phyloP scores from a whole-genome alignment of 2,888 invertebrate genomes.

The Calliphora vomitoria region DNA sequence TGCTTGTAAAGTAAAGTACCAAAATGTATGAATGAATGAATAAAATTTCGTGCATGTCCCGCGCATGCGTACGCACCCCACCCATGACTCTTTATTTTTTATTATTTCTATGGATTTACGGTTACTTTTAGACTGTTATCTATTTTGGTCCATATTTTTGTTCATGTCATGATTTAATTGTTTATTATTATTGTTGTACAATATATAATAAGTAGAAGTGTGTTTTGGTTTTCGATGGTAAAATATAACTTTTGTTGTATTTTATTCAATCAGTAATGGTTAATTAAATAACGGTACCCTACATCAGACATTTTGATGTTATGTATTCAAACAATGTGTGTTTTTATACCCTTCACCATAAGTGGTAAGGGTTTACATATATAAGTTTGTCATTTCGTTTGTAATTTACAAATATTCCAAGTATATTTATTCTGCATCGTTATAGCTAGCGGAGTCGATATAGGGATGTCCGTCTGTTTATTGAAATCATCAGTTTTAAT shows the following conservation, averaged over 20 bases:
- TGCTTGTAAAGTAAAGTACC: not conserved
- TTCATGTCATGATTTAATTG: conserved; percentile 47
- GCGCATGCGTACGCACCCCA: conserved; percentile 34
- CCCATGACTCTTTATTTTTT: conserved; percentile 35
- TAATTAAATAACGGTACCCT: conserved; percentile 26
- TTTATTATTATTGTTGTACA: conserved; percentile 46
- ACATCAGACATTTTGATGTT: not conserved
- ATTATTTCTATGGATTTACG: not conserved
- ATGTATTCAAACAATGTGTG: not conserved
- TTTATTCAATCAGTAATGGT: conserved; percentile 19
- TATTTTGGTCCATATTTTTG: conserved; percentile 41
- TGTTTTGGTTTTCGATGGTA: conserved; percentile 2
- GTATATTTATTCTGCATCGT: no score
- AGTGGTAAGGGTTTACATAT: no score
- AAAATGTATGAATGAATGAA: conserved; percentile 17
- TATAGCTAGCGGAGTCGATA: no score
- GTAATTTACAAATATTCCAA: no score
- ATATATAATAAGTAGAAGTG: not conserved
- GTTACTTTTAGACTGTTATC: conserved; percentile 18
- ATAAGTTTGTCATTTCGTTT: no score
- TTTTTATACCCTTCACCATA: no score
- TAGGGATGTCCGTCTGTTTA: no score
- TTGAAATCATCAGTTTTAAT: no score
- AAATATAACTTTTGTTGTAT: not conserved
- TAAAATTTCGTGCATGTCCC: not conserved